These are phyloP conservation scores for Smittia aterrima DNA, from an alignment of 2,888 invertebrate species.

Conservation along the genomic window DNA sequence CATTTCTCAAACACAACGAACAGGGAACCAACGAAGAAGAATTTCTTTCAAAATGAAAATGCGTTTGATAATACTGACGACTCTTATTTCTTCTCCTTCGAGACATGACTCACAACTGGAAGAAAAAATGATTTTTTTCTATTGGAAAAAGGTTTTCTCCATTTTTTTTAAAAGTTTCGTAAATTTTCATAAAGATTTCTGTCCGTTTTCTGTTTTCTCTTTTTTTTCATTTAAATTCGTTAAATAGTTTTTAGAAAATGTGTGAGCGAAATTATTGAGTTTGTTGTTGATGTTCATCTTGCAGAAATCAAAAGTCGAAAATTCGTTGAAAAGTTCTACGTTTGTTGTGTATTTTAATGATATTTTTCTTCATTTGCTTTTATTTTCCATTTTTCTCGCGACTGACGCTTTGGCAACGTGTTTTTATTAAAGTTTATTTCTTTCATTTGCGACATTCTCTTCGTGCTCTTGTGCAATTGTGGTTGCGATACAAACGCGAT, in stretches of 20 bases:
- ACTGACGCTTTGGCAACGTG: not conserved
- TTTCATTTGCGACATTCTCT: no score
- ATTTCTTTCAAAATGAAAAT: no score
- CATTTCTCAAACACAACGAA: no score
- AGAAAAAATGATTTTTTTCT: no score
- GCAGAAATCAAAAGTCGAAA: not conserved
- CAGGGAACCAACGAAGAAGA: no score
- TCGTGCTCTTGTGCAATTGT: not conserved
- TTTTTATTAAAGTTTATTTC: not conserved
- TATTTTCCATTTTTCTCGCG: not conserved
- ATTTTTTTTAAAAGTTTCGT: no score
- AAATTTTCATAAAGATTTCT: no score
- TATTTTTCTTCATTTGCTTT: not conserved
- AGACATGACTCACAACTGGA: no score
- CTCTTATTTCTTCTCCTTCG: no score
- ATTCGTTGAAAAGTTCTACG: constrained; percentile 11
- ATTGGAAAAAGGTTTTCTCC: no score
- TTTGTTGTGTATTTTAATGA: not conserved
- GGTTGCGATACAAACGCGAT: not conserved
- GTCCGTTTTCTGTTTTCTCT: no score
- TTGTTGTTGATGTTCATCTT: not conserved
- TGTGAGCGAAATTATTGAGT: not conserved
- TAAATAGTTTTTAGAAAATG: not conserved
- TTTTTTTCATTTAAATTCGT: not conserved
- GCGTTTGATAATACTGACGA: no score